Evolutionary conservation across 2,888 invertebrate species (phyloP), one percentile per base, ranked within the genome.

Genomic region (Torymus aiolomorphi): DNA sequence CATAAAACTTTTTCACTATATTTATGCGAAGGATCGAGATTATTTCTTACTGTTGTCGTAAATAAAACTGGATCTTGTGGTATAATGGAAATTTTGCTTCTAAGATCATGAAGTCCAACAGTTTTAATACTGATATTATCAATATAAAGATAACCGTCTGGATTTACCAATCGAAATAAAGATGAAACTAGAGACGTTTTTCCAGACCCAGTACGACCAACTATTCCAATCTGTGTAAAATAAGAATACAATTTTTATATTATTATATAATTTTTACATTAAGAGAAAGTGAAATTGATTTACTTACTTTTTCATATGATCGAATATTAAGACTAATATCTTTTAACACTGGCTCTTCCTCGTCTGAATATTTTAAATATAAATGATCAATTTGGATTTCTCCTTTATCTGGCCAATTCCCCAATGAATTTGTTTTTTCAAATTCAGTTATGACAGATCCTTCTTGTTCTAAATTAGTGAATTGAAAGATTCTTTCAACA

Each of bases 61-160:
- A 97, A 97, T 42, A 97, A 90, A 14, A 97, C 94, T 0, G 97
- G 97, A 86, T 97, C 96, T 91, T 97, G 97, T 0, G 98, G 97
- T 87, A 98, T 97, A 82, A 98, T 97, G 0, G 97, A 95, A 77
- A 98, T 95, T 85, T 94, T 95, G 72, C 93, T 93, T 65, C 97
- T 92, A 51, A 98, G 91, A 86, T 96, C 95, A 89, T 95, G 92
- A 12, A 97, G 91, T 0, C 95, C 95, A 59, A 97, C 92, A 14
- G 91, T 91, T 71, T 92, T 92, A 0, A 94, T 95, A 80, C 95
- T 92, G 0, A 96, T 88, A 10, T 93, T 94, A 87, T 98, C 97
- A 77, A 98, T 96, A 81, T 91, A 89, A 56, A 98, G 94, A 52
- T 91, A 88, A 0, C 97, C 97, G 73, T 94, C 94, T 49, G 95